These are phyloP conservation scores for Hyphantria cunea DNA, from an alignment of 1,140 invertebrate species.

Conservation along the genomic window DNA sequence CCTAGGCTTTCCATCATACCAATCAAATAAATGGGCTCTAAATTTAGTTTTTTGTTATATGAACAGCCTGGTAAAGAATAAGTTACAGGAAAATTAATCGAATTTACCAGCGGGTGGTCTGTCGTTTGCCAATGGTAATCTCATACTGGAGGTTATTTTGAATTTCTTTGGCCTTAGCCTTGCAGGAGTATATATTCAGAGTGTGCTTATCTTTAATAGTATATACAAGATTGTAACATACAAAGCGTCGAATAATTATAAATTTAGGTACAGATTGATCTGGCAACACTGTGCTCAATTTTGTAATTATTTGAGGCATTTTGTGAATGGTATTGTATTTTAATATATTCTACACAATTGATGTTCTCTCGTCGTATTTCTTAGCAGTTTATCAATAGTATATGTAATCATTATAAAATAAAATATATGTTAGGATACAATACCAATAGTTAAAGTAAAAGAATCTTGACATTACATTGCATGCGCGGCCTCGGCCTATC, in stretches of 20 bases:
- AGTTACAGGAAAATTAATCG: neutral
- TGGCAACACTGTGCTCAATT: neutral
- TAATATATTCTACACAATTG: slow-evolving; percentile 1
- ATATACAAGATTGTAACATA: slow-evolving; percentile 10
- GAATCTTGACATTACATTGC: neutral
- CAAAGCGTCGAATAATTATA: slow-evolving; percentile 15
- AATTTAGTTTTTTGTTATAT: slow-evolving; percentile 15
- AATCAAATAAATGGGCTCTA: slow-evolving; percentile 18
- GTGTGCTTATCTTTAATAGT: slow-evolving; percentile 11
- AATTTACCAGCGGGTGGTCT: neutral
- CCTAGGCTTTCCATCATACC: slow-evolving; percentile 4
- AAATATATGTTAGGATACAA: slow-evolving; percentile 12
- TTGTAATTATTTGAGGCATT: slow-evolving; percentile 16
- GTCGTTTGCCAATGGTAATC: too few species aligned
- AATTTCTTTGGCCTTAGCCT: too few species aligned
- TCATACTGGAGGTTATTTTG: too few species aligned
- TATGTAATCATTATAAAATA: neutral
- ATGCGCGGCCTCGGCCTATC: neutral
- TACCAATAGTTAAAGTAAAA: slow-evolving; percentile 5
- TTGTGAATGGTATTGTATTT: slow-evolving; percentile 12
- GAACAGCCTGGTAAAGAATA: neutral
- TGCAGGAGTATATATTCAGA: slow-evolving; percentile 22
- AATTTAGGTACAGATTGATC: neutral
- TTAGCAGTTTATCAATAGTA: neutral
- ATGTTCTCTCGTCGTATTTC: neutral